Evolutionary conservation across 1,140 invertebrate species (phyloP).

Genomic region (Cotesia typhae): DNA sequence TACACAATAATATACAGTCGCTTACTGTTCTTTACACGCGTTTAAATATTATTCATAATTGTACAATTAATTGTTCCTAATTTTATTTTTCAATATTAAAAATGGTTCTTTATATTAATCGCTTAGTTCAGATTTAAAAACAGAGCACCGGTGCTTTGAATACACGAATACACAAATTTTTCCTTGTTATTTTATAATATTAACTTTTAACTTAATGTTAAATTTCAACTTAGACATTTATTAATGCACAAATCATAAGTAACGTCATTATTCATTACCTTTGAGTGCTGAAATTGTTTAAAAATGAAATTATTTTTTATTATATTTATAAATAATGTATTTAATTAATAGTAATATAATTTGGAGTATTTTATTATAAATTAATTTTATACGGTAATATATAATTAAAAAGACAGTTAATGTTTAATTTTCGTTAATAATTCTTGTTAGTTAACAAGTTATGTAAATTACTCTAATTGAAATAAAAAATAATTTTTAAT

Average conservation of each 20-base stretch:
- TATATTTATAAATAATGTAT: too few species aligned
- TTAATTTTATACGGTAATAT: too few species aligned
- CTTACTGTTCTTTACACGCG: too few species aligned
- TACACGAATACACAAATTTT: conserved; percentile 8
- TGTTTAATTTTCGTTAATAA: background rate
- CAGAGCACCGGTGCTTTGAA: conserved; percentile 17
- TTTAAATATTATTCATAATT: background rate
- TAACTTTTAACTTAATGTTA: conserved; percentile 24
- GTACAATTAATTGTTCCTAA: background rate
- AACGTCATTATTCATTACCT: background rate
- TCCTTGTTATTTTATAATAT: background rate
- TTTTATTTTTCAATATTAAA: conserved; percentile 30
- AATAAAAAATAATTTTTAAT: conserved; percentile 45
- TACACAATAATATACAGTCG: background rate
- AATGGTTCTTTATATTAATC: conserved; percentile 25
- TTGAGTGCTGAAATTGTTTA: background rate
- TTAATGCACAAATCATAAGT: background rate
- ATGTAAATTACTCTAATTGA: conserved; percentile 39
- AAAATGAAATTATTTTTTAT: conserved; percentile 5
- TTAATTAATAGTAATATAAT: too few species aligned
- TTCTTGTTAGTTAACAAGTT: conserved; percentile 25
- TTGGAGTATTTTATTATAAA: too few species aligned
- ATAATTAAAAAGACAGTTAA: too few species aligned
- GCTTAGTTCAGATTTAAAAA: conserved; percentile 14
- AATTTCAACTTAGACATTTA: conserved; percentile 7